phyloP scores from a whole-genome alignment of 2,113 vertebrate species.

The Asarcornis scutulata region DNA sequence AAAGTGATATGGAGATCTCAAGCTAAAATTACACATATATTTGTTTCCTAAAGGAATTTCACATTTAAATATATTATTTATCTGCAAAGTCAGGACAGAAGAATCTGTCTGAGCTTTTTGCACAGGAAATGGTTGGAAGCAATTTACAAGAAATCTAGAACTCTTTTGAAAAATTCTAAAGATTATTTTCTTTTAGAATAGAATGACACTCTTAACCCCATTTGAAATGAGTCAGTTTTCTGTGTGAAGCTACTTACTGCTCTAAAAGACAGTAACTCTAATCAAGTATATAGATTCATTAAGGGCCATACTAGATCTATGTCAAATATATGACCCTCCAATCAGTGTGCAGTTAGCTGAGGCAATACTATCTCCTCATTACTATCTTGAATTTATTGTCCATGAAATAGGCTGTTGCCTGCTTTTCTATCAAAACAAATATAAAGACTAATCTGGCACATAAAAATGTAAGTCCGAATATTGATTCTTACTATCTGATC shows the following conservation, averaged over 20 bases:
- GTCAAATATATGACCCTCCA: constrained; percentile 78
- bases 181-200: constrained; percentile 16
- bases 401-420: constrained; percentile 82
- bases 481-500: constrained; percentile 46
- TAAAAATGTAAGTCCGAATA: constrained; percentile 74
- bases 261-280: constrained; percentile 77
- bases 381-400: constrained; percentile 82
- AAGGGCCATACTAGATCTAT: constrained; percentile 69
- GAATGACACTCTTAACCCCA: constrained; percentile 6
- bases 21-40: background rate
- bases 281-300: constrained; percentile 80
- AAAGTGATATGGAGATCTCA: background rate
- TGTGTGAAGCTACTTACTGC: constrained; percentile 69
- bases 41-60: background rate
- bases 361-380: constrained; percentile 75
- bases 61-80: background rate
- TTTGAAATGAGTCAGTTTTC: constrained; percentile 61
- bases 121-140: background rate
- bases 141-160: background rate
- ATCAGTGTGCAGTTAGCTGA: constrained; percentile 78
- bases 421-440: constrained; percentile 82
- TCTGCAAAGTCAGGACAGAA: background rate
- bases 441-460: constrained; percentile 77
- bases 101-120: background rate
- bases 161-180: constrained; percentile 27